Percentiles rank a stretch among this genome's conserved stretches.
Conservation (phyloP, 2,888 invertebrate genomes). For the Caenorhabditis sinica region DNA sequence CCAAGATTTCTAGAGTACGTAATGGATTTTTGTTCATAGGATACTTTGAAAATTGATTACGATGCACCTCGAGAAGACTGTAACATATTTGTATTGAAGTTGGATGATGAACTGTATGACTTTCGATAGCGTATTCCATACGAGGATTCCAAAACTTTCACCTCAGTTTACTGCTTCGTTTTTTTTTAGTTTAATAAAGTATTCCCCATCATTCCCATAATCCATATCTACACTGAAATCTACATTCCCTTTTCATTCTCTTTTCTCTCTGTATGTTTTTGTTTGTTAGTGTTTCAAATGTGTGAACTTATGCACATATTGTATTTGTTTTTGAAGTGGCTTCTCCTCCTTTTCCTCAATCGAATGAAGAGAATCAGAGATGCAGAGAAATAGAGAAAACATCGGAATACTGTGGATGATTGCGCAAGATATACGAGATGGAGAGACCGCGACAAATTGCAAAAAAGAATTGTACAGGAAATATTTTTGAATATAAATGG, state of each 20-base stretch:
- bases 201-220: neutral
- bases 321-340: slow-evolving; percentile 41
- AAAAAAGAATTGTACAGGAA: slow-evolving; percentile 46
- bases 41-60: too few species aligned
- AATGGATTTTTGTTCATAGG: too few species aligned
- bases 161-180: neutral
- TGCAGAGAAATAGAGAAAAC: slow-evolving; percentile 29
- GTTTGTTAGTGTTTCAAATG: slow-evolving; percentile 31
- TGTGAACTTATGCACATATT: slow-evolving; percentile 41
- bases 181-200: neutral
- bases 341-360: slow-evolving; percentile 5
- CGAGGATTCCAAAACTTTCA: too few species aligned
- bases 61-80: too few species aligned
- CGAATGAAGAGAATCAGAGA: slow-evolving; percentile 43
- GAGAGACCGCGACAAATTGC: slow-evolving; percentile 34
- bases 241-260: slow-evolving; percentile 3
- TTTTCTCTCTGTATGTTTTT: slow-evolving; percentile 12
- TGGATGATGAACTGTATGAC: too few species aligned
- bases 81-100: too few species aligned
- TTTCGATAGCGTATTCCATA: too few species aligned
- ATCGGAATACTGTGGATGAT: slow-evolving; percentile 42
- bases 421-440: slow-evolving; percentile 56
- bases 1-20: too few species aligned
- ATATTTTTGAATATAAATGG: slow-evolving; percentile 52
- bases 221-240: slow-evolving; percentile 16